Percentiles rank a stretch among this genome's conserved stretches.
These are phyloP conservation scores for Drosophila melanogaster DNA, from an alignment of 1,140 invertebrate species.

Conservation along the genomic window DNA sequence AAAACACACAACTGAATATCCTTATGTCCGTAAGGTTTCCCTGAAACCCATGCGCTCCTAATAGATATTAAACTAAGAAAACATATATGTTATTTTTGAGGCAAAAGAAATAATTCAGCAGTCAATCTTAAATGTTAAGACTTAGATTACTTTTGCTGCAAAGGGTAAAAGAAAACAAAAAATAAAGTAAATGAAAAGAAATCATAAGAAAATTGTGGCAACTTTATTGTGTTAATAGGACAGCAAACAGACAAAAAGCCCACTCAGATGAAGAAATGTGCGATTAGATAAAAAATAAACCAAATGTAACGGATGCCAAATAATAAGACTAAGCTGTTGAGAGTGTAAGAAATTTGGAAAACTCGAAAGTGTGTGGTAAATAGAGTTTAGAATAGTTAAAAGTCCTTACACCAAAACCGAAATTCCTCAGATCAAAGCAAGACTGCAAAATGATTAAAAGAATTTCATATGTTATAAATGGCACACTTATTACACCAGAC, in stretches of 20 bases:
- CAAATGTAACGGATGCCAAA: slow-evolving; percentile 9
- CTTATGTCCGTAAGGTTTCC: not conserved
- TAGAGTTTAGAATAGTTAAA: slow-evolving; percentile 44
- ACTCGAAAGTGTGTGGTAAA: not conserved
- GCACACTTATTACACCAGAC: slow-evolving; percentile 46
- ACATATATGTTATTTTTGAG: slow-evolving; percentile 30
- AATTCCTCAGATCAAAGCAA: slow-evolving; percentile 85
- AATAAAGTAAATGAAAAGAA: slow-evolving; percentile 63
- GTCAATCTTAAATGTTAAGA: slow-evolving; percentile 61
- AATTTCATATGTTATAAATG: slow-evolving; percentile 52
- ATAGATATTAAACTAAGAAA: slow-evolving; percentile 1
- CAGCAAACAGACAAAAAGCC: slow-evolving; percentile 19
- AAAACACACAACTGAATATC: slow-evolving; percentile 16
- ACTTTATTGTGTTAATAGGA: slow-evolving; percentile 10
- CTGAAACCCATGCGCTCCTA: slow-evolving; percentile 1
- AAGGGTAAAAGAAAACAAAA: slow-evolving; percentile 71
- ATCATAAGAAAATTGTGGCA: slow-evolving; percentile 24
- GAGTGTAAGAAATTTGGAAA: not conserved
- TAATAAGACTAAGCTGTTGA: slow-evolving; percentile 20
- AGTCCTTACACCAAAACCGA: slow-evolving; percentile 85
- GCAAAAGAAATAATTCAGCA: slow-evolving; percentile 24
- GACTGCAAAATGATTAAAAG: slow-evolving; percentile 84
- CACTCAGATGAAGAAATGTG: slow-evolving; percentile 18
- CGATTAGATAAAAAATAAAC: not conserved
- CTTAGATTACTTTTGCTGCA: slow-evolving; percentile 77